Evolutionary conservation across 2,797 vertebrate species (phyloP).

Genomic region (Mormyrops boulengeri): DNA sequence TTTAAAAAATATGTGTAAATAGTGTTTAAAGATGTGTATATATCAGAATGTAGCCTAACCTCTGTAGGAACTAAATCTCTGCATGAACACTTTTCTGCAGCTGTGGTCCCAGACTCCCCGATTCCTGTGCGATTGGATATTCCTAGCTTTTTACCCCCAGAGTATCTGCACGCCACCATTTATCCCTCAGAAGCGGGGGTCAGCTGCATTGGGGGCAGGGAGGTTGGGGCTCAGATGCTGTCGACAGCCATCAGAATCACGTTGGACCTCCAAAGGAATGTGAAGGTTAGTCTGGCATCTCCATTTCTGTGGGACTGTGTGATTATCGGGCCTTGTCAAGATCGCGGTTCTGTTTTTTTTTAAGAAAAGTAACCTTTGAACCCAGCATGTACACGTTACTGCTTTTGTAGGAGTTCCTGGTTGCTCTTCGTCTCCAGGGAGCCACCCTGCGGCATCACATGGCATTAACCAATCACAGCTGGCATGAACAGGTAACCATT

Average conservation of each 20-base stretch:
- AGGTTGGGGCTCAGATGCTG: conserved; percentile 69
- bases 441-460: conserved; percentile 80
- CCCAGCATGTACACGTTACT: not conserved
- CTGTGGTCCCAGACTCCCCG: conserved; percentile 64
- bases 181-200: conserved; percentile 80
- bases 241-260: conserved; percentile 81
- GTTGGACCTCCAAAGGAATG: conserved; percentile 73
- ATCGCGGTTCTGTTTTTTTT: not conserved
- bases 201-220: conserved; percentile 63
- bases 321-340: not conserved
- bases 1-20: not conserved
- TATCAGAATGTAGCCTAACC: not conserved
- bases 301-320: not conserved
- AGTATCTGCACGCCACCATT: conserved; percentile 74
- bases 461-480: conserved; percentile 73
- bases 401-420: conserved; percentile 75
- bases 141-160: conserved; percentile 66
- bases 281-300: conserved; percentile 63
- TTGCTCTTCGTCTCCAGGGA: conserved; percentile 76
- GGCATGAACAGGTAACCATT: conserved; percentile 75
- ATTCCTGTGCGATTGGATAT: conserved; percentile 68
- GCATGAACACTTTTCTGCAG: conserved; percentile 45
- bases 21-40: not conserved
- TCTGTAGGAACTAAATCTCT: not conserved
- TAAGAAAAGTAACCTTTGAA: not conserved